Conservation (phyloP, 2,113 vertebrate species). For the Casuarius casuarius region DNA sequence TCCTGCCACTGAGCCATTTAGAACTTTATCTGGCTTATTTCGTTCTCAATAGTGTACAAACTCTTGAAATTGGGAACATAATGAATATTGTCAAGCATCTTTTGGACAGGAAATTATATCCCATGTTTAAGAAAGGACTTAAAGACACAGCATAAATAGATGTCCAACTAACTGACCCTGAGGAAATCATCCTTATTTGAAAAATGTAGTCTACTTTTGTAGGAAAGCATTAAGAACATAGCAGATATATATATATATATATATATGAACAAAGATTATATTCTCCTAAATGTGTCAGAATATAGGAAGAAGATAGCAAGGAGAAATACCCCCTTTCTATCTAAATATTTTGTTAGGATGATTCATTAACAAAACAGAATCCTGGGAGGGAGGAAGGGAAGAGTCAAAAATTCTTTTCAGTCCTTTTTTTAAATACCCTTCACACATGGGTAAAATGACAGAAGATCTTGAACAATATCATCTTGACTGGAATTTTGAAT, state of each 20-base stretch:
- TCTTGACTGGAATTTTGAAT: neutral
- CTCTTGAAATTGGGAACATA: neutral
- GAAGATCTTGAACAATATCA: neutral
- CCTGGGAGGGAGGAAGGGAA: too few species aligned
- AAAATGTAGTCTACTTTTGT: neutral
- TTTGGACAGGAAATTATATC: neutral
- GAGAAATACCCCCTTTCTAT: neutral
- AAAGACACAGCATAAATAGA: neutral
- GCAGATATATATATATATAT: neutral
- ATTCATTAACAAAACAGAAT: neutral
- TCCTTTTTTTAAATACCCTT: neutral
- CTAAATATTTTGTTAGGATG: neutral
- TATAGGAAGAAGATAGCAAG: neutral
- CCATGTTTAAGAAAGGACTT: neutral
- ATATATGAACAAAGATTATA: neutral
- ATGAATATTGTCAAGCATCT: neutral
- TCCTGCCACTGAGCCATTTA: neutral
- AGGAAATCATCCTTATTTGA: neutral
- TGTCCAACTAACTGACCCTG: neutral
- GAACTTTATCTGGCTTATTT: neutral
- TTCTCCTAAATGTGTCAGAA: neutral
- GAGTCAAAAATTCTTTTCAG: neutral
- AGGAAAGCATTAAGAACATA: neutral
- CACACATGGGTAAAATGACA: neutral
- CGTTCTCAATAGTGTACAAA: neutral